Conservation (phyloP, 2,113 vertebrate species). For the Sprattus sprattus region DNA sequence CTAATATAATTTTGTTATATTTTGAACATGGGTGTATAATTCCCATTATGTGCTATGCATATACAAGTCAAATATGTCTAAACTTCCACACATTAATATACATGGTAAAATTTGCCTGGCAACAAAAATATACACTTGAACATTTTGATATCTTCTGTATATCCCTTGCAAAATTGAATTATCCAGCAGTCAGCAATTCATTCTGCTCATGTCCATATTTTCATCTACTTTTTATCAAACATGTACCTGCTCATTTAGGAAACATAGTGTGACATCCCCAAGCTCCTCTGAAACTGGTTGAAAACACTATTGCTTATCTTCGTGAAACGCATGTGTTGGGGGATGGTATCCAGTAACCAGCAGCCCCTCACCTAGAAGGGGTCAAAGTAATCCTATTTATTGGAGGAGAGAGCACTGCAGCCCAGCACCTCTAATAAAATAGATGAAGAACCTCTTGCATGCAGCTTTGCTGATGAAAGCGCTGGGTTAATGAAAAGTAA, state of each 20-base stretch:
- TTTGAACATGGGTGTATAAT: too few species aligned
- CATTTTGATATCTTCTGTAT: too few species aligned
- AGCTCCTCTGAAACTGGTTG: neutral
- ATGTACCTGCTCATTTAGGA: neutral
- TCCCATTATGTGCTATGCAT: neutral
- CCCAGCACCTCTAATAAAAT: neutral
- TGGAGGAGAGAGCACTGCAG: neutral
- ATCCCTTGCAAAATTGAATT: neutral
- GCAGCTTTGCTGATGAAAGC: conserved; percentile 15
- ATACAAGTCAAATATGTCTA: too few species aligned
- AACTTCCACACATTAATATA: neutral
- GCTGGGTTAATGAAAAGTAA: conserved; percentile 13
- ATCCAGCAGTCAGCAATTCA: neutral
- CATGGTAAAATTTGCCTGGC: neutral
- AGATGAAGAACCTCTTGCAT: neutral
- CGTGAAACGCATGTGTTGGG: neutral
- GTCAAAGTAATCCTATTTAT: conserved; percentile 14
- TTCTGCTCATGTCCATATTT: neutral
- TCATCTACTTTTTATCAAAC: neutral
- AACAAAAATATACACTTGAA: neutral
- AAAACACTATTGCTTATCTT: neutral
- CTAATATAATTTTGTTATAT: neutral
- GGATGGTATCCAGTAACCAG: neutral
- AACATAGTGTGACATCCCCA: neutral
- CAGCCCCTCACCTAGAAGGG: neutral